A percentile compares a stretch with the other conserved stretches of the same genome.
phyloP scores from a whole-genome alignment of 2,797 vertebrate species.

The Tarsius wallacei region DNA sequence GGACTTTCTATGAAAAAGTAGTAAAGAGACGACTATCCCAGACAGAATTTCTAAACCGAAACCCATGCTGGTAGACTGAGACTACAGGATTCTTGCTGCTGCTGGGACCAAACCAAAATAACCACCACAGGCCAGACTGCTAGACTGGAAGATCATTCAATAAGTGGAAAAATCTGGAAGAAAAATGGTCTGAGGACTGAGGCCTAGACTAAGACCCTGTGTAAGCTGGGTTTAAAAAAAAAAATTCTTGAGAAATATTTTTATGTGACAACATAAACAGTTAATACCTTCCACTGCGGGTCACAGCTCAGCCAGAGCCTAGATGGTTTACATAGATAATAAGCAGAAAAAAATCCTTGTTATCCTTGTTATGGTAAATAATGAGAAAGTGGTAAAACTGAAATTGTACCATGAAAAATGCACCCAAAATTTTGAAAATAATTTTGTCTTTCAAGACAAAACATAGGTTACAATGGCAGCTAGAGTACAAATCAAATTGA shows the following conservation, averaged over 20 bases:
- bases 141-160: not conserved
- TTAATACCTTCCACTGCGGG: not conserved
- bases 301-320: not conserved
- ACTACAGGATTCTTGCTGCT: not conserved
- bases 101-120: slow-evolving; percentile 33
- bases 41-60: slow-evolving; percentile 17
- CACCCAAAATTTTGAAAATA: not conserved
- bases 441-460: slow-evolving; percentile 7
- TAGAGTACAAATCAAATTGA: not conserved
- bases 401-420: not conserved
- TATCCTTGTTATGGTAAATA: not conserved
- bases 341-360: slow-evolving; percentile 1
- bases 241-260: not conserved
- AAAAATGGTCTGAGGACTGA: not conserved
- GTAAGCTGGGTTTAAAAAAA: not conserved
- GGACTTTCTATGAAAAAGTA: not conserved
- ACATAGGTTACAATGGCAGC: not conserved
- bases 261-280: not conserved
- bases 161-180: slow-evolving; percentile 58
- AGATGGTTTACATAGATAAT: not conserved
- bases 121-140: not conserved
- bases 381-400: not conserved
- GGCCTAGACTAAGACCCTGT: not conserved
- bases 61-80: not conserved
- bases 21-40: not conserved